These are phyloP conservation scores for Cariama cristata DNA, from an alignment of 2,113 vertebrate species.

Conservation along the genomic window DNA sequence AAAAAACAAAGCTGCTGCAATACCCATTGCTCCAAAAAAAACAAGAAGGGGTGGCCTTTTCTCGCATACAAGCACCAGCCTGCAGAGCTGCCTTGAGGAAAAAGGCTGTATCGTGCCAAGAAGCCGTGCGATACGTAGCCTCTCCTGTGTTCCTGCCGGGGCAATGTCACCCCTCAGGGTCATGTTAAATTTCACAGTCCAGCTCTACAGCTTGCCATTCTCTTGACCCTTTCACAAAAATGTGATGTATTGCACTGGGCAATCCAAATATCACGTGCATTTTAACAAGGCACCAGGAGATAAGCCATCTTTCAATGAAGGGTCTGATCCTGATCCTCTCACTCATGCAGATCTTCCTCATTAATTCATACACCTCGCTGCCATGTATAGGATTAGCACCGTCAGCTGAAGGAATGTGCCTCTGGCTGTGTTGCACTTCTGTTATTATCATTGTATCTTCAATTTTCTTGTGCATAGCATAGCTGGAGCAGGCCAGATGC, in stretches of 20 bases:
- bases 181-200: conserved; percentile 11
- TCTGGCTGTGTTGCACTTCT: not conserved
- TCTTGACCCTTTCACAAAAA: not conserved
- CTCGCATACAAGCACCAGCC: not conserved
- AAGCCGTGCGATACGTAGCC: not conserved
- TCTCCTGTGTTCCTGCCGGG: not conserved
- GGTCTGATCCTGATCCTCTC: not conserved
- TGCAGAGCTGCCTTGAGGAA: not conserved
- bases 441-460: conserved; percentile 10
- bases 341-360: not conserved
- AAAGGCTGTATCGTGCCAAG: not conserved
- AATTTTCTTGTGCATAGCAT: not conserved
- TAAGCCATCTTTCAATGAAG: not conserved
- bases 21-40: not conserved
- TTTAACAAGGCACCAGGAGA: not conserved
- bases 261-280: not conserved
- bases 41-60: not conserved
- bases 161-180: not conserved
- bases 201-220: not conserved
- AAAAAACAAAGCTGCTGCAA: not conserved
- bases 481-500: conserved; percentile 1
- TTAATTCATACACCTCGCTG: not conserved
- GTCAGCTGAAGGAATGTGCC: conserved; percentile 28
- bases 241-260: not conserved
- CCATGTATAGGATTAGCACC: not conserved